Evolutionary conservation across 1,140 invertebrate species (phyloP), one percentile per base, ranked within the genome.

Genomic region (Drosophila pectinifera): DNA sequence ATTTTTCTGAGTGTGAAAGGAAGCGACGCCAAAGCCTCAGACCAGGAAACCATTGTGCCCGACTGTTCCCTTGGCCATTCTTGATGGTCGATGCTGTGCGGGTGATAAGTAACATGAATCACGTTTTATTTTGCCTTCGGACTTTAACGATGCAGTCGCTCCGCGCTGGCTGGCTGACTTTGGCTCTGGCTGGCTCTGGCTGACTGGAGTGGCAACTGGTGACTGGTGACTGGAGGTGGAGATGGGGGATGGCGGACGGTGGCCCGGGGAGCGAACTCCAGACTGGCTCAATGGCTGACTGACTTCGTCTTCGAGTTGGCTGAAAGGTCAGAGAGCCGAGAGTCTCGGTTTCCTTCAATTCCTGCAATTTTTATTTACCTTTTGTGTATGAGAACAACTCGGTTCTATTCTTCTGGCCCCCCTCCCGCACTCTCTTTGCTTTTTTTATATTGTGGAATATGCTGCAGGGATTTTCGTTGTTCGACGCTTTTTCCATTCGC

Each of bases 21-120:
- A 68, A 68, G 64, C 62, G 42, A 56, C 67, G 42, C 49, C 67
- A 70, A 48, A 51, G 68, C 16, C 20, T 22, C 63, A 51, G 80
- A 88, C 82, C 83, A 76, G 75, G 83, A 82, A 80, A 70, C 76
- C 68, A 83, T 89, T 85, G 83, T 80, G 61, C 72, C 64, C 70
- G 56, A 72, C 76, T 48, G 58, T 31, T 49, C 48, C 38, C 59
- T 55, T 38, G 43, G 48, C 70, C 58, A 63, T 74, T 73, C 69
- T 64, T 64, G 57, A 74, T 64, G 58, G 72, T 65, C 49, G 84
- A 88, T 88, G 84, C 68, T 88, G 83, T 88, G 83, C 83, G 83
- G 83, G 83, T 89, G 83, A 88, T 88, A 88, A 88, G 83, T 89
- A 89, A 88, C 84, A 88, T 89, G 83, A 88, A 88, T 88, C 83